phyloP scores from a whole-genome alignment of 2,113 vertebrate species.

The Limanda limanda region DNA sequence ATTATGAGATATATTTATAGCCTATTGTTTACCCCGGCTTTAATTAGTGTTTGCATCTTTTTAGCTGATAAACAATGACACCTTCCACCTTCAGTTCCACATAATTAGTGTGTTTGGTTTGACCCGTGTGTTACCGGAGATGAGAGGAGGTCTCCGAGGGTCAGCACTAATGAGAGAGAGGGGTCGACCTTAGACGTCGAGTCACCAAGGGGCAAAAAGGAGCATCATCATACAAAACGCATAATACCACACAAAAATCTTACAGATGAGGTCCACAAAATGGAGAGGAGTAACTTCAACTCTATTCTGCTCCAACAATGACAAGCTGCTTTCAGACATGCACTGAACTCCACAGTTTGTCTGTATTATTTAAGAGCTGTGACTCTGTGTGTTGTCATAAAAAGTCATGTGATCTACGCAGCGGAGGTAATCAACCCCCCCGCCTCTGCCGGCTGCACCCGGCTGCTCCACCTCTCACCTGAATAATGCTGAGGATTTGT shows the following conservation, averaged over 20 bases:
- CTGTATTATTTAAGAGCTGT: too few relatives aligned
- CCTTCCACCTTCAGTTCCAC: slow-evolving; percentile 41
- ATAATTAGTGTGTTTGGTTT: slow-evolving; percentile 75
- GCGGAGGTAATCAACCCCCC: too few relatives aligned
- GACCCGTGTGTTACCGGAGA: slow-evolving; percentile 71
- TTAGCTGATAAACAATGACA: slow-evolving; percentile 60
- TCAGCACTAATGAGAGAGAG: slow-evolving; percentile 81
- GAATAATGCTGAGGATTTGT: too few relatives aligned
- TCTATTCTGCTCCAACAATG: slow-evolving; percentile 1
- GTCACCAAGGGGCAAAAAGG: slow-evolving; percentile 55
- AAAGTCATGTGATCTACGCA: too few relatives aligned
- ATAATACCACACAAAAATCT: slow-evolving; percentile 44
- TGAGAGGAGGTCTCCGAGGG: slow-evolving; percentile 71
- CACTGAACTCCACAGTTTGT: too few relatives aligned
- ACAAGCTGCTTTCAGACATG: too few relatives aligned
- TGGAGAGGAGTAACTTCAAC: background rate
- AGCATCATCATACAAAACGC: slow-evolving; percentile 52
- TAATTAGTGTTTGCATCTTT: slow-evolving; percentile 70
- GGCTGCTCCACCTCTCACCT: too few relatives aligned
- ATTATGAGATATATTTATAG: slow-evolving; percentile 32
- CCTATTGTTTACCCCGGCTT: slow-evolving; percentile 56
- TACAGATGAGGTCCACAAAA: slow-evolving; percentile 6
- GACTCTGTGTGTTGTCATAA: too few relatives aligned
- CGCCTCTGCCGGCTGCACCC: too few relatives aligned
- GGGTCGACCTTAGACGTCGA: slow-evolving; percentile 70